Percentiles rank a stretch among this genome's conserved stretches.
These are phyloP conservation scores for Magallana ariakensis DNA, from an alignment of 1,140 invertebrate genomes.

Conservation along the genomic window DNA sequence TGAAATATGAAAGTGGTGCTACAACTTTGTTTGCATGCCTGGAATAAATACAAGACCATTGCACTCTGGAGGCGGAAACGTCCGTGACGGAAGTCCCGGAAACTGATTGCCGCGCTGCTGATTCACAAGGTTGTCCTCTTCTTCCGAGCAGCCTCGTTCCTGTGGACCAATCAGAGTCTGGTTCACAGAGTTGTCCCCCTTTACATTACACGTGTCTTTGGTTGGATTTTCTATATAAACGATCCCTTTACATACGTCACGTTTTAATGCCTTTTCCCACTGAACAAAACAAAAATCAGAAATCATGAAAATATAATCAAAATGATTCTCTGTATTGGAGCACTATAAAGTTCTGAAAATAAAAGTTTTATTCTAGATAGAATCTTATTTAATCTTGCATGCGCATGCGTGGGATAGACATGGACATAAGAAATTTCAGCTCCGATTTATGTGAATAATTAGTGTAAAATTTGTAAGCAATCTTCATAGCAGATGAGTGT, in stretches of 20 bases:
- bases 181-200: not conserved
- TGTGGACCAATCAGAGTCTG: not conserved
- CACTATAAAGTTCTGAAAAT: too few relatives aligned
- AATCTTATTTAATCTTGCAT: too few relatives aligned
- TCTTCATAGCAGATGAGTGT: too few relatives aligned
- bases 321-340: too few relatives aligned
- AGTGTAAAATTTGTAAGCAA: too few relatives aligned
- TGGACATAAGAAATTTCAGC: too few relatives aligned
- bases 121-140: not conserved
- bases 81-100: not conserved
- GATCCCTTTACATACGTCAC: constrained; percentile 16
- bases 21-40: not conserved
- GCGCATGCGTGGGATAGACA: too few relatives aligned
- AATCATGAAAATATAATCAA: too few relatives aligned
- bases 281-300: not conserved
- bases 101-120: not conserved
- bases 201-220: not conserved
- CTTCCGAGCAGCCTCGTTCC: not conserved
- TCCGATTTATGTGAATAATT: too few relatives aligned
- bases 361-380: too few relatives aligned
- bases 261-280: constrained; percentile 8
- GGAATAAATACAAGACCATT: not conserved
- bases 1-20: too few relatives aligned
- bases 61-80: not conserved
- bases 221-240: not conserved